Evolutionary conservation across 2,113 vertebrate genomes (phyloP), one percentile per base, ranked within the genome.

Genomic region (Centropristis striata): DNA sequence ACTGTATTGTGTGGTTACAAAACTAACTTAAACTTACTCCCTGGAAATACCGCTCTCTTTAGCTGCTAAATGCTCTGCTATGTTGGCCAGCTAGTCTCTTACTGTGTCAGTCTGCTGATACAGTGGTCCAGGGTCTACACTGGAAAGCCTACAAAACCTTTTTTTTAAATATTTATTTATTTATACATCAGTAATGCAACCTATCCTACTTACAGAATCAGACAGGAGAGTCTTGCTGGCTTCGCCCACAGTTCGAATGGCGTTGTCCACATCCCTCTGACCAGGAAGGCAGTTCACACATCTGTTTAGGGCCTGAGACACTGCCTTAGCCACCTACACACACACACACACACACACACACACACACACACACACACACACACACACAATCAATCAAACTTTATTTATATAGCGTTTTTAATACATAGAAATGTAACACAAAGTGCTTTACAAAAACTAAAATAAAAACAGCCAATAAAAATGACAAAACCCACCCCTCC

Each of bases 251-350:
- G 95, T 94, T 76, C 96, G 95, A 54, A 99, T 96, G 80, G 98
- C 98, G 23, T 98, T 97, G 2, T 99, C 98, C 84, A 99, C 98
- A 0, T 99, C 98, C 73, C 97, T 95, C 88, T 99, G 98, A 4
- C 98, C 98, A 0, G 98, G 98, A 32, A 99, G 95, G 90, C 97
- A 98, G 95, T 97, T 99, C 54, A 99, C 97, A 0, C 96, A 97
- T 72, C 98, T 96, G 92, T 96, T 99, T 88, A 99, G 92, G 7
- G 98, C 96, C 92, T 98, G 97, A 0, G 98, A 98, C 79, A 99
- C 97, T 0, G 98, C 98, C 88, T 99, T 99, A 20, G 97, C 98
- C 86, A 99, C 98, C 98, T 99, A 77, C 2, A 63, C 16, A 84
- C 80, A 90, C 41, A 77, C 21, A 73, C 20, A 58, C 16, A 81